phyloP scores from a whole-genome alignment of 2,113 vertebrate genomes.

The Pomatorhinus ruficollis region DNA sequence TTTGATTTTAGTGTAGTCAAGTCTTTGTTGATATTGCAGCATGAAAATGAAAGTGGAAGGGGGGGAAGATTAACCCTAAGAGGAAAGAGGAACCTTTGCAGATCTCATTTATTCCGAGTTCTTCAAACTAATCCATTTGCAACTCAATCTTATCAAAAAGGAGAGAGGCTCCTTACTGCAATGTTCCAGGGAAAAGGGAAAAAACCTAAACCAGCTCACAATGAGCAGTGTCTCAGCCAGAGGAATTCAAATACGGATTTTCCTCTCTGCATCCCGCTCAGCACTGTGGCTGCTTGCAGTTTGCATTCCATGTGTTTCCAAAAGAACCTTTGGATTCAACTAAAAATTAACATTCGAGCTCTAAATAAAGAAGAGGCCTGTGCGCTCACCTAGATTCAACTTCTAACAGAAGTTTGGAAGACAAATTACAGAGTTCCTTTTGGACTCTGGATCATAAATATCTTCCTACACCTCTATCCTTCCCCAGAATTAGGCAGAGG shows the following conservation, averaged over 20 bases:
- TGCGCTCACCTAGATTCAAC: not conserved
- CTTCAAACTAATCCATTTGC: slow-evolving; percentile 45
- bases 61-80: not conserved
- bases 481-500: not conserved
- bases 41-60: not conserved
- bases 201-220: not conserved
- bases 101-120: slow-evolving; percentile 28
- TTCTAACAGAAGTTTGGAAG: not conserved
- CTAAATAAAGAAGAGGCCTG: not conserved
- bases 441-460: not conserved
- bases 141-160: slow-evolving; percentile 6
- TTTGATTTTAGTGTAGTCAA: slow-evolving; percentile 1
- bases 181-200: not conserved
- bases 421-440: not conserved
- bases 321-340: not conserved
- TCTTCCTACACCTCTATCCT: not conserved
- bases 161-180: not conserved
- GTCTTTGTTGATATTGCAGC: slow-evolving; percentile 15
- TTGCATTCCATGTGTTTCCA: not conserved
- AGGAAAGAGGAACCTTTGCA: slow-evolving; percentile 13
- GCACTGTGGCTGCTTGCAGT: not conserved
- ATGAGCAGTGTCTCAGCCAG: not conserved
- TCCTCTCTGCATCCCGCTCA: not conserved
- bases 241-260: not conserved
- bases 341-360: not conserved